These are phyloP conservation scores for Pangasius mekongensis DNA, from an alignment of 2,797 vertebrate genomes.

Conservation along the genomic window DNA sequence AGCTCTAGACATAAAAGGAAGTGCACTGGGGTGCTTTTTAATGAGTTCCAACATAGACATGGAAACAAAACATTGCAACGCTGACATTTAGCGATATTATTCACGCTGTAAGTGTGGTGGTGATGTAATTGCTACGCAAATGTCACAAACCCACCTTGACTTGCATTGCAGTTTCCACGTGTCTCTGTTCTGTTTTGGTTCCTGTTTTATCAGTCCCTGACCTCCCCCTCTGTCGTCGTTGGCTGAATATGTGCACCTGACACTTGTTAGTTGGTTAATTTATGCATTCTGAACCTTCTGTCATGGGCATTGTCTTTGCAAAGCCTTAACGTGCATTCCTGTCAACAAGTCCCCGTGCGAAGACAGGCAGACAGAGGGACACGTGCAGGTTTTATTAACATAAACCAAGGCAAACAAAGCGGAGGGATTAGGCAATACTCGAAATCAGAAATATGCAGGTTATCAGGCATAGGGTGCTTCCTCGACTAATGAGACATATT, in stretches of 20 bases:
- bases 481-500: not conserved
- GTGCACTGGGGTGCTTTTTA: not conserved
- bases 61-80: not conserved
- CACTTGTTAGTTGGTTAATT: conserved; percentile 5
- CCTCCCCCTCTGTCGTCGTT: not conserved
- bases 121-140: not conserved
- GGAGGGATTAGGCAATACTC: not conserved
- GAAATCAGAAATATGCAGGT: not conserved
- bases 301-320: not conserved
- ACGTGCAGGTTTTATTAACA: not conserved
- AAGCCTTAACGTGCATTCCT: not conserved
- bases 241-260: not conserved
- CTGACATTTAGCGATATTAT: conserved; percentile 5
- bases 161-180: not conserved
- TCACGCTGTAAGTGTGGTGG: not conserved
- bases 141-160: not conserved
- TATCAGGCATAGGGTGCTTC: not conserved
- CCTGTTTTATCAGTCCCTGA: not conserved
- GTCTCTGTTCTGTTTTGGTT: not conserved
- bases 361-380: not conserved
- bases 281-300: not conserved
- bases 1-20: not conserved
- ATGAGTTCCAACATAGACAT: not conserved
- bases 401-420: not conserved
- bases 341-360: not conserved